These are phyloP conservation scores for Ambastaia sidthimunki DNA, from an alignment of 2,797 vertebrate species.

Conservation along the genomic window DNA sequence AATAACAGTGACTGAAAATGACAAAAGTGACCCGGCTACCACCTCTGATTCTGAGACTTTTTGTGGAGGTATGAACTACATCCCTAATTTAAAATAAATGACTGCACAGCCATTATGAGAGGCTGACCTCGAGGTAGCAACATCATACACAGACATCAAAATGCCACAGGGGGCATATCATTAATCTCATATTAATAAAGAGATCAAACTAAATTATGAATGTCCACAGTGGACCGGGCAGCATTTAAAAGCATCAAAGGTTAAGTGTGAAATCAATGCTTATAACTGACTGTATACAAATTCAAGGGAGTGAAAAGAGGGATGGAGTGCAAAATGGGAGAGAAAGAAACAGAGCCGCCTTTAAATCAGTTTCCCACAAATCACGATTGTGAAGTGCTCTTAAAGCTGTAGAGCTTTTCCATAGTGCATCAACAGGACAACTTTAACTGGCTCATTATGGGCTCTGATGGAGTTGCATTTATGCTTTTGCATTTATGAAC, in stretches of 20 bases:
- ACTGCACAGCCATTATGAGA: background rate
- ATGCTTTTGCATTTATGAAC: conserved; percentile 13
- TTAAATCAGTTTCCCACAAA: conserved; percentile 26
- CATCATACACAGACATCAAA: conserved; percentile 28
- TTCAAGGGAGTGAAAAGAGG: conserved; percentile 23
- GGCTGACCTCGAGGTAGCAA: conserved; percentile 17
- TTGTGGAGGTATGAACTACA: background rate
- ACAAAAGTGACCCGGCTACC: background rate
- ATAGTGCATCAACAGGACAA: conserved; percentile 3
- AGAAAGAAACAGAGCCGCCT: background rate
- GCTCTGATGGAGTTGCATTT: background rate
- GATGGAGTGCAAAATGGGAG: background rate
- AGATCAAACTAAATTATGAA: conserved; percentile 67
- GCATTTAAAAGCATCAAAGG: conserved; percentile 64
- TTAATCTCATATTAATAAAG: conserved; percentile 78
- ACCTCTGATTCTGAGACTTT: background rate
- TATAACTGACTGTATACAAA: conserved; percentile 75
- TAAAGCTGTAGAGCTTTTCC: conserved; percentile 34
- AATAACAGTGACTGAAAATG: background rate
- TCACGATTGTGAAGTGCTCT: conserved; percentile 11
- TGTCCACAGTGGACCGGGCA: conserved; percentile 65
- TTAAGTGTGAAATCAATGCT: conserved; percentile 80
- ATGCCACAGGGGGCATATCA: conserved; percentile 58
- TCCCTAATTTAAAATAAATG: conserved; percentile 21
- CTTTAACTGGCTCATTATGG: conserved; percentile 16